These are phyloP conservation scores for Callinectes sapidus DNA, from an alignment of 2,888 invertebrate genomes.

Conservation along the genomic window DNA sequence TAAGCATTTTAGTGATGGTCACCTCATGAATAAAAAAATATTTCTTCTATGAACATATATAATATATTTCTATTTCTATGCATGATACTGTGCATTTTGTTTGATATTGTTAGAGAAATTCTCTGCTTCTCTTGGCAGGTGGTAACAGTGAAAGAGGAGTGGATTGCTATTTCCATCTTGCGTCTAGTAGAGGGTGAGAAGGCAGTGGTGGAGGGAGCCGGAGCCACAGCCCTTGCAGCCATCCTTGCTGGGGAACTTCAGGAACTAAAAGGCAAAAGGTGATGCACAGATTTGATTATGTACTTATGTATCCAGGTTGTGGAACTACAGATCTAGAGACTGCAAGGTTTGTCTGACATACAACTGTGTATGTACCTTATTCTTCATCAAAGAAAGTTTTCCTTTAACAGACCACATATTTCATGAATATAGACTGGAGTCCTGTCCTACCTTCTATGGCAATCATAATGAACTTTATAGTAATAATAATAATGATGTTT, in stretches of 20 bases:
- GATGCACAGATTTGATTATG: not conserved
- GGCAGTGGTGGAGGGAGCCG: conserved; percentile 93
- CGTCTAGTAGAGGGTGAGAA: conserved; percentile 89
- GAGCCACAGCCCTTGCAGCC: conserved; percentile 90
- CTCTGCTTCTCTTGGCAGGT: conserved; percentile 76
- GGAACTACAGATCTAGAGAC: not conserved
- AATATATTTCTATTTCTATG: not conserved
- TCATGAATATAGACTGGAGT: not conserved
- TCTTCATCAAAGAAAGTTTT: not conserved
- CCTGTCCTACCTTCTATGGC: not conserved
- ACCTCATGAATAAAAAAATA: not conserved
- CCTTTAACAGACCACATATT: not conserved
- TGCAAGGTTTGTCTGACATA: not conserved
- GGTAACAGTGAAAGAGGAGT: conserved; percentile 86
- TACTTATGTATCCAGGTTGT: not conserved
- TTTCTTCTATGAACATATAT: not conserved
- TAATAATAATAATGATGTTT: not conserved
- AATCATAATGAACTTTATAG: not conserved
- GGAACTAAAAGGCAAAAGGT: conserved; percentile 85
- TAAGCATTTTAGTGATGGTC: not conserved
- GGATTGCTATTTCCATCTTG: conserved; percentile 88
- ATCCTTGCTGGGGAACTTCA: conserved; percentile 87
- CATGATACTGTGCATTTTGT: not conserved
- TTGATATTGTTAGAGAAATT: not conserved
- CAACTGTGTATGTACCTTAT: not conserved